These are phyloP conservation scores for Cheiracanthium punctorium DNA, from an alignment of 2,888 invertebrate genomes.

Conservation along the genomic window DNA sequence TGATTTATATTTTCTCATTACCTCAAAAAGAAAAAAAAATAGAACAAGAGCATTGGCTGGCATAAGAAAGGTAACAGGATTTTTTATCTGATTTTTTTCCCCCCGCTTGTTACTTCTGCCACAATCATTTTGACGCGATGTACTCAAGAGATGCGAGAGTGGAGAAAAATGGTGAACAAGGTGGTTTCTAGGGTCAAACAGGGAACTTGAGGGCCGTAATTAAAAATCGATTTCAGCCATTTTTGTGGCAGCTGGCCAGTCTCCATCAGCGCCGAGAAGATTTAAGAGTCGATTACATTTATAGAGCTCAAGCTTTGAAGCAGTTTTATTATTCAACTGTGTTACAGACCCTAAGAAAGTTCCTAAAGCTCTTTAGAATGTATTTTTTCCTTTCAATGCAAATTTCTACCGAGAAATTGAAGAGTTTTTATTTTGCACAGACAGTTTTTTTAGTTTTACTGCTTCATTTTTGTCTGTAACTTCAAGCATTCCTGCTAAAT, in stretches of 20 bases:
- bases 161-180: not conserved
- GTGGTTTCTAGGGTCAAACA: constrained; percentile 8
- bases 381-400: too few species aligned
- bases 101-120: not conserved
- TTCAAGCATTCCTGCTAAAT: too few species aligned
- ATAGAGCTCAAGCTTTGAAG: not conserved
- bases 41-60: not conserved
- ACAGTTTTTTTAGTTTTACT: too few species aligned
- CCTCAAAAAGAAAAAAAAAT: not conserved
- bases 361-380: too few species aligned
- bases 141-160: not conserved
- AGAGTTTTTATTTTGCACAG: too few species aligned
- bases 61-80: not conserved
- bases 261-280: constrained; percentile 31
- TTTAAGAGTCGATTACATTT: not conserved
- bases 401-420: too few species aligned
- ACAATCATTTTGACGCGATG: not conserved
- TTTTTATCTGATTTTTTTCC: not conserved
- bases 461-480: too few species aligned
- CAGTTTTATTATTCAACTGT: too few species aligned
- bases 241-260: constrained; percentile 44
- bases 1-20: not conserved
- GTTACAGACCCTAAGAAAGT: too few species aligned
- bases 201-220: constrained; percentile 44
- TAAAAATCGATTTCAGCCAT: constrained; percentile 63